Base-by-base conservation (phyloP, 2,113 vertebrate genomes). In the Crocuta crocuta region DNA sequence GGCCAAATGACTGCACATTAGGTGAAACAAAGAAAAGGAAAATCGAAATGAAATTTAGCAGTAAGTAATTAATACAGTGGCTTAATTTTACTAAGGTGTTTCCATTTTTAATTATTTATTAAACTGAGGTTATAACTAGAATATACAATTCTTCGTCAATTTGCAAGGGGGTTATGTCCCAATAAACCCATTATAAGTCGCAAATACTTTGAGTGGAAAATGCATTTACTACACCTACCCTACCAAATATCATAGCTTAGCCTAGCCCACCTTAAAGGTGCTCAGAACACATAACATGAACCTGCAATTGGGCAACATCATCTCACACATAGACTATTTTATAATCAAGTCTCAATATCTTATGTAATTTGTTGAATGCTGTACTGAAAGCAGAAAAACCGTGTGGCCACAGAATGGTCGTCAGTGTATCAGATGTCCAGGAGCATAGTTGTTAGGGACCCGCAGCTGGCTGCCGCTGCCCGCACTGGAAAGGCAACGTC, bases 31-130 rank as follows among this genome's bases (percentile, higher is more conserved):
- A 48, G 10, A 39, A 55, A 74, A 80, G 63, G 78, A 89, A 94
- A 95, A 66, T 68, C 66, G 79, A 94, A 94, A 43, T 76, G 45
- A 94, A 93, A 23, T 91, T 91, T 93, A 88, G 31, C 33, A 63
- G 43, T 61, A 90, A 66, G 87, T 95, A 89, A 74, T 91, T 96
- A 83, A 87, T 66, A 84, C 1, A 65, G 19, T 39, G 94, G 26
- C 76, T 84, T 76, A 79, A 74, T 79, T 90, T 96, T 92, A 68
- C 48, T 50, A 53, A 88, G 17, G 50, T 70, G 45, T 81, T 91
- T 84, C 33, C 93, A 61, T 91, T 96, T 89, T 96, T 71, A 97
- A 96, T 87, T 96, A 96, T 95, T 71, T 96, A 45, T 70, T 93
- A 93, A 95, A 81, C 70, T 71, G 55, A 74, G 5, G 4, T 53